These are phyloP conservation scores for Chelonus formosanus DNA, from an alignment of 2,888 invertebrate genomes.

Conservation along the genomic window DNA sequence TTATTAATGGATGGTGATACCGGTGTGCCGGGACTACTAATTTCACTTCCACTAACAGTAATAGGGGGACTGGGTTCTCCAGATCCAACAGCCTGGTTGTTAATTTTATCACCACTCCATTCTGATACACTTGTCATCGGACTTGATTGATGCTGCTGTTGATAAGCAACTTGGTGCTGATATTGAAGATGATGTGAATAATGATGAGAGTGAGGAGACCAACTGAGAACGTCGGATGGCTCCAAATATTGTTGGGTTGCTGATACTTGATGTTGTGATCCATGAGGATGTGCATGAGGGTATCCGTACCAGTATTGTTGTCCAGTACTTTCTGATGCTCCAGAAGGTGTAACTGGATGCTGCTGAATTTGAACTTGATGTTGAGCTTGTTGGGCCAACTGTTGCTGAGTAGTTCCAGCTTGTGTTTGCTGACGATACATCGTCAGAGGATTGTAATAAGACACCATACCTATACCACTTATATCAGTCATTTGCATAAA, in stretches of 20 bases:
- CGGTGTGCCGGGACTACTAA: constrained; percentile 70
- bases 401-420: constrained; percentile 31
- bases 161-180: constrained; percentile 57
- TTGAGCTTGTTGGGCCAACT: constrained; percentile 40
- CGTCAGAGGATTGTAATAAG: constrained; percentile 76
- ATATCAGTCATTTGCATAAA: constrained; percentile 45
- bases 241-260: constrained; percentile 64
- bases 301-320: constrained; percentile 52
- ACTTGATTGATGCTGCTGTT: constrained; percentile 38
- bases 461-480: constrained; percentile 70
- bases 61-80: constrained; percentile 70
- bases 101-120: constrained; percentile 52
- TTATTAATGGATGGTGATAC: constrained; percentile 56
- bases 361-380: constrained; percentile 37
- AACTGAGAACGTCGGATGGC: constrained; percentile 63
- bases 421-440: constrained; percentile 73
- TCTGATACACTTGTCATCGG: constrained; percentile 42
- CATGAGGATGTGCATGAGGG: constrained; percentile 43
- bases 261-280: constrained; percentile 56
- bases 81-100: constrained; percentile 37
- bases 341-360: constrained; percentile 62
- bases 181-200: constrained; percentile 59
- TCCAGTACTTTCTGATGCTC: constrained; percentile 67
- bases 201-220: constrained; percentile 65
- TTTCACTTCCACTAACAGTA: constrained; percentile 70